These are phyloP conservation scores for Aphaenogaster rudis DNA, from an alignment of 1,140 invertebrate genomes.

Conservation along the genomic window DNA sequence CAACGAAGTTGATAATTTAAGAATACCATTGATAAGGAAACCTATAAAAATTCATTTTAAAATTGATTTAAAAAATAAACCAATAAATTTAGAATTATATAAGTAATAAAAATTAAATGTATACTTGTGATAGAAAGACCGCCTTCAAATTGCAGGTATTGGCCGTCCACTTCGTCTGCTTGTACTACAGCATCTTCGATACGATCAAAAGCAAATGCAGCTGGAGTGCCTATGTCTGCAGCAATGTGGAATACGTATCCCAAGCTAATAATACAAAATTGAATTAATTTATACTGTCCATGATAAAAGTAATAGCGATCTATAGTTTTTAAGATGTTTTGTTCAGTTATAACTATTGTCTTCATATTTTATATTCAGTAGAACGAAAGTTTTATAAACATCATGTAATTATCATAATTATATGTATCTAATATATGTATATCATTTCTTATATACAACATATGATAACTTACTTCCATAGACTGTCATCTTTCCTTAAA, in stretches of 20 bases:
- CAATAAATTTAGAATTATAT: constrained; percentile 26
- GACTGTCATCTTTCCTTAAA: constrained; percentile 93
- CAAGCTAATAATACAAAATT: constrained; percentile 87
- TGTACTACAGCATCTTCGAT: constrained; percentile 97
- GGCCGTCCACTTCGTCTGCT: constrained; percentile 97
- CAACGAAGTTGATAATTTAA: constrained; percentile 90
- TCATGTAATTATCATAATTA: constrained; percentile 9
- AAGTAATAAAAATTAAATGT: neutral
- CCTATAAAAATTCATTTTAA: constrained; percentile 83
- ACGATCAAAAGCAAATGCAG: constrained; percentile 92
- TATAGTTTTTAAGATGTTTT: neutral
- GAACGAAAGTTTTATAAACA: constrained; percentile 43
- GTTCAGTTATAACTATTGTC: constrained; percentile 26
- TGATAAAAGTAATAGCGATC: constrained; percentile 44
- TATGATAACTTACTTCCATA: constrained; percentile 88
- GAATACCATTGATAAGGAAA: constrained; percentile 91
- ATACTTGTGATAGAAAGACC: constrained; percentile 90
- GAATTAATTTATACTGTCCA: constrained; percentile 28
- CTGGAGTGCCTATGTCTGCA: constrained; percentile 88
- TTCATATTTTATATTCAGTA: constrained; percentile 24
- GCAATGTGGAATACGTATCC: constrained; percentile 95
- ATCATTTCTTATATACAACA: constrained; percentile 4
- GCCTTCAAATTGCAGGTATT: constrained; percentile 97
- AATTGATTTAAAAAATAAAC: constrained; percentile 33
- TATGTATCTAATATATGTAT: neutral